A percentile compares a stretch with the other conserved stretches of the same genome.
Evolutionary conservation across 2,113 vertebrate species (phyloP).

Genomic region (Callaeas wilsoni): DNA sequence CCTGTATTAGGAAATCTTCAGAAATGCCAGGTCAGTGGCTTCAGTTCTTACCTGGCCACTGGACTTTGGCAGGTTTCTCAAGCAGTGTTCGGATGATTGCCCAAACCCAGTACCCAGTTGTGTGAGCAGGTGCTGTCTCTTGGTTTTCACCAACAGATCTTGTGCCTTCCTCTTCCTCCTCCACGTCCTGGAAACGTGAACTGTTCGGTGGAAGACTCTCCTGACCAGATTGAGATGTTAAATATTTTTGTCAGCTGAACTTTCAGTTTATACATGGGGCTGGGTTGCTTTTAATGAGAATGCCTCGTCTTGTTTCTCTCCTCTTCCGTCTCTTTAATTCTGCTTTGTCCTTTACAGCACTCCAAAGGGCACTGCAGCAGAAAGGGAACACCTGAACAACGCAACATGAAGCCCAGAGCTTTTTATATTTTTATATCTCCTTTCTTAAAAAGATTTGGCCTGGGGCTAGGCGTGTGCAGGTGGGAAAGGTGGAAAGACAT

Average conservation of each 20-base stretch:
- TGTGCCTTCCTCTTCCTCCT: neutral
- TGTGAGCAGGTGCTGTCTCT: neutral
- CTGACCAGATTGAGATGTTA: neutral
- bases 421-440: neutral
- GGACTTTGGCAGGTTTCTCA: neutral
- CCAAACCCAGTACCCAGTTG: neutral
- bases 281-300: neutral
- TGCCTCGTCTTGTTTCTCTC: neutral
- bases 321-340: neutral
- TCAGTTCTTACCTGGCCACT: neutral
- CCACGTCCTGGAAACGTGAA: neutral
- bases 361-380: neutral
- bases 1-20: neutral
- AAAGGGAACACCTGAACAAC: neutral
- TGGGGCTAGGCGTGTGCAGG: neutral
- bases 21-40: conserved; percentile 12
- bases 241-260: conserved; percentile 7
- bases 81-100: neutral
- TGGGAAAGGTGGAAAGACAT: neutral
- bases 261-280: neutral
- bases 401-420: neutral
- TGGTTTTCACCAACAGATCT: neutral
- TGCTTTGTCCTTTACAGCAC: neutral
- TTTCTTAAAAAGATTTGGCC: neutral
- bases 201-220: neutral